These are phyloP conservation scores for Menidia menidia DNA, from an alignment of 2,797 vertebrate genomes.

Conservation along the genomic window DNA sequence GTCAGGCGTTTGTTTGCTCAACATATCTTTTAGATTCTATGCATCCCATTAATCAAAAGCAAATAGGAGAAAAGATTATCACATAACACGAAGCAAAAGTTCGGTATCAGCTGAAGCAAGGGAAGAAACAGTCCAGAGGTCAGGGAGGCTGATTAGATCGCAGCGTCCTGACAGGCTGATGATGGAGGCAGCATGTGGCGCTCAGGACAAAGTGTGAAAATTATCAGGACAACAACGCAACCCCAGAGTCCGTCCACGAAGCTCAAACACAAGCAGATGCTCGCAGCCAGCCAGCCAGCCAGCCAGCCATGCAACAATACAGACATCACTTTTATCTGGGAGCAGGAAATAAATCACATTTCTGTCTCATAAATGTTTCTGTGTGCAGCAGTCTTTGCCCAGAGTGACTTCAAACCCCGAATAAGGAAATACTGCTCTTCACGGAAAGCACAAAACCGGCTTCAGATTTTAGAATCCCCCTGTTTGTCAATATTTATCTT, in stretches of 20 bases:
- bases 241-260: not conserved
- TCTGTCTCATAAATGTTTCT: not conserved
- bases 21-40: not conserved
- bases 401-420: not conserved
- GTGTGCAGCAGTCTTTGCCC: not conserved
- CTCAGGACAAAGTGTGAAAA: conserved; percentile 24
- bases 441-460: not conserved
- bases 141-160: not conserved
- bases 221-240: conserved; percentile 5
- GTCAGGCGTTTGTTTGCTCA: too few species aligned
- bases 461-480: not conserved
- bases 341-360: not conserved
- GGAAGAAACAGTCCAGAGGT: not conserved
- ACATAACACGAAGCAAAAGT: too few species aligned
- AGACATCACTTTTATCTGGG: not conserved
- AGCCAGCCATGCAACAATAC: not conserved
- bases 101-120: not conserved
- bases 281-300: too few species aligned
- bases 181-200: conserved; percentile 2
- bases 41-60: not conserved
- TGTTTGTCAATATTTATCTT: not conserved
- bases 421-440: not conserved
- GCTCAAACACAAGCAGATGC: not conserved
- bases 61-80: not conserved
- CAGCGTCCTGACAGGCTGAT: not conserved